Base-by-base conservation (phyloP, 2,888 invertebrate species). In the Prenolepis imparis region DNA sequence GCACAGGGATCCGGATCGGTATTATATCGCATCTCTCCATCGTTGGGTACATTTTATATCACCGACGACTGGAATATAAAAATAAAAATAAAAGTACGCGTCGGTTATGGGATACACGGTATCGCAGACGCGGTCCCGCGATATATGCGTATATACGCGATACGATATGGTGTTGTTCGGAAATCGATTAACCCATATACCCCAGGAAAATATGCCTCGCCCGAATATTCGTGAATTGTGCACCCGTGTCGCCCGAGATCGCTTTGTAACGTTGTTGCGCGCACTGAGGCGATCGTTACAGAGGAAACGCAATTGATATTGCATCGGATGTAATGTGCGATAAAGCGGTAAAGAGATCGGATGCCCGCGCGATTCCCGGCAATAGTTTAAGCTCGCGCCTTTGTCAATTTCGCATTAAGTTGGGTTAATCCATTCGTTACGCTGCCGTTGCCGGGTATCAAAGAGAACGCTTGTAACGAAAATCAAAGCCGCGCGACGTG, bases 331-430 rank as follows among this genome's bases (percentile, higher is more conserved):
- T 80, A 80, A 70, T 80, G 78, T 59, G 78, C 78, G 59, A 59
- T 80, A 80, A 70, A 80, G 78, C 70, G 59, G 21, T 80, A 72
- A 80, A 80, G 78, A 80, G 78, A 80, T 80, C 78, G 78, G 21
- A 72, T 72, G 32, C 59, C 55, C 44, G 44, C 44, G 44, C 32
- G 72, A 59, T 59, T 32, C 78, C 59, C 78, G 59, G 59, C 59
- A 59, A 80, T 80, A 80, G 44, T 80, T 80, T 59, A 44, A 70
- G 72, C 78, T 39, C 15, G 59, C 78, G 72, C 78, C 78, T 80
- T 80, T 80, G 78, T 80, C 78, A 80, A 80, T 80, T 72, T 80
- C 59, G 72, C 52, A 72, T 80, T 80, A 80, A 80, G 72, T 80
- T 72, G 57, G 59, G 78, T 80, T 80, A 80, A 80, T 80, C 57